Percentiles rank a stretch among this genome's conserved stretches.
Evolutionary conservation across 2,113 vertebrate genomes (phyloP).

Genomic region (Mormyrus iriodes): DNA sequence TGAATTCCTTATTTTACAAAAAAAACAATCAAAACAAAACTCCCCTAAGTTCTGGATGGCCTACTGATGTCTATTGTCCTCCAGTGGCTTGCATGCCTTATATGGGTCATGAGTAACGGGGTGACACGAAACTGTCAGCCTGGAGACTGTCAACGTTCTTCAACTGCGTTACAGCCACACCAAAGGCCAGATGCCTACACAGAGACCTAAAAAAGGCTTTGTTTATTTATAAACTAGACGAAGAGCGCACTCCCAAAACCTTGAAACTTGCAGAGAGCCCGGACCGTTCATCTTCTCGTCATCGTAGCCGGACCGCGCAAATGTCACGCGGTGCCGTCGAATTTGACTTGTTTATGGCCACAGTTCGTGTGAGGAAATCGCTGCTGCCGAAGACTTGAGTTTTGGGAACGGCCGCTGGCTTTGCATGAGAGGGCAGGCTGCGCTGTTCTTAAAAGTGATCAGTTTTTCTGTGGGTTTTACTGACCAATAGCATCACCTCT

Average conservation of each 20-base stretch:
- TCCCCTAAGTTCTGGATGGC: conserved; percentile 5
- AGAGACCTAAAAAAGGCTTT: conserved; percentile 31
- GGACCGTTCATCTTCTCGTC: neutral
- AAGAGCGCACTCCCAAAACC: conserved; percentile 15
- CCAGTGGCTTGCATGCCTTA: conserved; percentile 41
- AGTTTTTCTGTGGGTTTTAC: neutral
- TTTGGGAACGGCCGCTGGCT: neutral
- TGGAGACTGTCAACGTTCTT: conserved; percentile 48
- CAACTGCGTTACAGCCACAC: conserved; percentile 36
- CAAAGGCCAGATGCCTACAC: conserved; percentile 28
- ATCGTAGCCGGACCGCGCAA: neutral
- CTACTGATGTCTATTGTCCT: neutral
- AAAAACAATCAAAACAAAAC: neutral
- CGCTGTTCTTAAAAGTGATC: neutral
- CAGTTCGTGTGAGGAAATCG: neutral
- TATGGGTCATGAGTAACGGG: conserved; percentile 53
- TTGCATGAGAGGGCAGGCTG: neutral
- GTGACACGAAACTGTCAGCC: conserved; percentile 69
- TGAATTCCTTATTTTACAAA: neutral
- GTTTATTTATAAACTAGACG: conserved; percentile 42
- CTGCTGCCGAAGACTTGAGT: too few species aligned
- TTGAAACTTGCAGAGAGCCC: neutral
- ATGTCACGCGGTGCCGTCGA: neutral
- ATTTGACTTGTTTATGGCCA: neutral
- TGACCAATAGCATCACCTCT: neutral